Conservation (phyloP, 2,113 vertebrate species). For the Brachyistius frenatus region DNA sequence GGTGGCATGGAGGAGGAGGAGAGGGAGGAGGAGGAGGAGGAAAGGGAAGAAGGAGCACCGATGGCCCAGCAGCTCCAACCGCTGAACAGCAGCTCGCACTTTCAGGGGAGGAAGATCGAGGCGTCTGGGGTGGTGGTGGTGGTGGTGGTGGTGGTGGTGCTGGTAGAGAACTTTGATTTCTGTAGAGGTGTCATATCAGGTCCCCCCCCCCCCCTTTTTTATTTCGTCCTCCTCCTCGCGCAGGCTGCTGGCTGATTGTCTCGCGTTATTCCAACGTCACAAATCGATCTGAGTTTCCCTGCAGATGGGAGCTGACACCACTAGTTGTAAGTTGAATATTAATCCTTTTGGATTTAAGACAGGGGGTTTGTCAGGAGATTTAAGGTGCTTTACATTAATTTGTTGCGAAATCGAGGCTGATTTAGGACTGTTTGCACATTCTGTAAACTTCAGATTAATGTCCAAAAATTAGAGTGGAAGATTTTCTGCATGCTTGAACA, state of each 20-base stretch:
- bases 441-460: constrained; percentile 9
- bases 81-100: constrained; percentile 57
- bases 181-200: constrained; percentile 29
- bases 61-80: constrained; percentile 67
- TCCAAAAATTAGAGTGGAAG: background rate
- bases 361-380: constrained; percentile 39
- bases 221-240: constrained; percentile 33
- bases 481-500: constrained; percentile 16
- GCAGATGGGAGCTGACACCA: constrained; percentile 78
- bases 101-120: constrained; percentile 38
- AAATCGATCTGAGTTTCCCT: constrained; percentile 79
- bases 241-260: constrained; percentile 51
- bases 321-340: constrained; percentile 84
- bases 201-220: background rate
- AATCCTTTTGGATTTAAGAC: constrained; percentile 76
- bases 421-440: background rate
- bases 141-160: background rate
- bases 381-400: constrained; percentile 15
- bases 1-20: constrained; percentile 60
- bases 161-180: constrained; percentile 42
- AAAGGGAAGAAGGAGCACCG: constrained; percentile 35
- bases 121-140: constrained; percentile 3
- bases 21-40: constrained; percentile 33
- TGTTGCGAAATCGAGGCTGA: background rate
- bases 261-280: constrained; percentile 79